Conservation (phyloP, 2,113 vertebrate genomes). For the Chaenocephalus aceratus region DNA sequence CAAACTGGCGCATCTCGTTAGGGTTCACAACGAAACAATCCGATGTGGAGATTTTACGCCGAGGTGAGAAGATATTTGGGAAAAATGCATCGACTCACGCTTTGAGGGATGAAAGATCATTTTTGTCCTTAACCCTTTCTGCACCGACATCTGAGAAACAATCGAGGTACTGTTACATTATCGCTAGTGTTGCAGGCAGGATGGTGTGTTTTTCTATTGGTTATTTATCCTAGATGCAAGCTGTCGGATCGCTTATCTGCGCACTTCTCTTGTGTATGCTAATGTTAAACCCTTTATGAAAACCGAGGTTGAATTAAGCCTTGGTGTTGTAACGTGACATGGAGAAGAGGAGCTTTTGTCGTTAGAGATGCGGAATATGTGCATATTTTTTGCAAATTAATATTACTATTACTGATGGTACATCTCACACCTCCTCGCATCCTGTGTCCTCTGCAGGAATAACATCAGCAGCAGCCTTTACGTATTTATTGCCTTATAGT, state of each 20-base stretch:
- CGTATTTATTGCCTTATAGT: constrained; percentile 11
- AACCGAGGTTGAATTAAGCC: constrained; percentile 4
- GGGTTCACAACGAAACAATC: neutral
- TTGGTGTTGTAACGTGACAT: constrained; percentile 18
- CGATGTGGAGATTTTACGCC: neutral
- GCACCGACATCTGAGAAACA: constrained; percentile 76
- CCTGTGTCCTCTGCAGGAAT: constrained; percentile 31
- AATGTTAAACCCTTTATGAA: neutral
- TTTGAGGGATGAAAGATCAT: constrained; percentile 83
- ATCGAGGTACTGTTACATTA: constrained; percentile 82
- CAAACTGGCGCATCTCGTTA: neutral
- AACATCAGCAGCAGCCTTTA: constrained; percentile 16
- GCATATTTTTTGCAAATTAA: constrained; percentile 62
- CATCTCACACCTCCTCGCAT: constrained; percentile 44
- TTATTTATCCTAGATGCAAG: neutral
- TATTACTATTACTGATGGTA: constrained; percentile 48
- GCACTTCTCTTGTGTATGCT: neutral
- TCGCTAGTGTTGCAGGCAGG: neutral
- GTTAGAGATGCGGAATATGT: constrained; percentile 46
- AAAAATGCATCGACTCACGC: constrained; percentile 72
- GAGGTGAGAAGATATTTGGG: constrained; percentile 34
- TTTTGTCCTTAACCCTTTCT: constrained; percentile 83
- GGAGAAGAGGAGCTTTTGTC: constrained; percentile 15
- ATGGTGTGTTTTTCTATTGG: neutral
- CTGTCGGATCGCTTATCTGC: neutral